Evolutionary conservation across 2,797 vertebrate genomes (phyloP), one percentile per base, ranked within the genome.

Genomic region (Nyctalus aviator): DNA sequence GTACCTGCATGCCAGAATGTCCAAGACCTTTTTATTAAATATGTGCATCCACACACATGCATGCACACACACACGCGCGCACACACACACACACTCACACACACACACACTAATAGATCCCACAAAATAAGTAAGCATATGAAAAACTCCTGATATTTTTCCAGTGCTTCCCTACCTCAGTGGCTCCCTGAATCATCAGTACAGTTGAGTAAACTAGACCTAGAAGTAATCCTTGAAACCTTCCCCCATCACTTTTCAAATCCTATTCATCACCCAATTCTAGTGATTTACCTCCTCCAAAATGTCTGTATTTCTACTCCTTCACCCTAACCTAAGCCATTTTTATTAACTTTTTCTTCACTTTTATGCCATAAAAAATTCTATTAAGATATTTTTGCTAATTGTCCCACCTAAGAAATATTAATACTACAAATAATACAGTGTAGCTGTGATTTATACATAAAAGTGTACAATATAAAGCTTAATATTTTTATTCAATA

Each of bases 81-180:
- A n/a, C 75, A 48, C 30, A 72, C 13, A 68, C 73, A 41, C 35
- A 59, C n/a, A 41, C 73, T 75, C 12, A 48, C 8, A 84, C 35
- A 46, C 46, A 62, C 20, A 37, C 44, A 88, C 13, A 69, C 14
- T 27, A 90, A 68, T 3, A 76, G 15, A 69, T 35, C 30, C 17
- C 64, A 89, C 30, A 82, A 92, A 95, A 94, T 85, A 90, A 84
- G 84, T 12, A 32, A 76, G 37, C 13, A 82, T 62, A 73, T 50
- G n/a, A 20, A 37, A 66, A 83, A 68, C 25, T 35, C 41, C 27
- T 69, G 48, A 64, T 73, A 30, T 25, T 85, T n/a, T 83, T 71
- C 48, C 35, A 68, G 9, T 53, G 13, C 27, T 73, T 75, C 69
- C n/a, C 13, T 41, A 27, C 59, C 13, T 46, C 23, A 6, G 41